Evolutionary conservation across 2,797 vertebrate species (phyloP), one percentile per base, ranked within the genome.

Genomic region (Coreius guichenoti): DNA sequence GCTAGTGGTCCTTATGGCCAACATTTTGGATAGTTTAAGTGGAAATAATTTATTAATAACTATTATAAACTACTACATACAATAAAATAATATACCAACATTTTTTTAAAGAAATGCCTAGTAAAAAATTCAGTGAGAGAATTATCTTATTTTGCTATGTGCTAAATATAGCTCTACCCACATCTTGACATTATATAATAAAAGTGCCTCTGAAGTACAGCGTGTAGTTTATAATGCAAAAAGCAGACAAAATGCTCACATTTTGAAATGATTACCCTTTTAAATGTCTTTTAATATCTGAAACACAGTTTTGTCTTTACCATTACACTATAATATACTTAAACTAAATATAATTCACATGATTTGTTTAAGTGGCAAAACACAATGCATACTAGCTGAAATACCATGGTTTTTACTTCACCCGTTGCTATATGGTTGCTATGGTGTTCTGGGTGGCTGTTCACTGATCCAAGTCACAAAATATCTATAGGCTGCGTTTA

Each of bases 161-260:
- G 26, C 75, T 83, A 70, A 84, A 79, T 70, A 58, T 69, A 79
- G 75, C 75, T 21, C 75, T 31, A 45, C 51, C 63, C 49, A 84
- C 83, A 69, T 69, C 75, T 58, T 84, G 65, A n/a, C 82, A 83
- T 83, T 83, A 77, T 29, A 76, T 76, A 83, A 76, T 23, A 49
- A 65, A 79, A 63, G 39, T 47, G 77, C 17, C 7, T 80, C 43
- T 26, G 29, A 36, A 74, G 58, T 54, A 75, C 81, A 75, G 54
- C 49, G 3, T 83, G 56, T 67, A 29, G 45, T 75, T 75, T 83
- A 75, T 58, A 83, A 21, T 65, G 29, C 33, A 49, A 49, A 82
- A 43, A 14, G n/a, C 23, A 61, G 13, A 77, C 51, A 58, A 39
- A 77, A 77, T 5, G 12, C 23, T 11, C 16, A 17, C 63, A 65